These are phyloP conservation scores for Bombyx mandarina DNA, from an alignment of 1,140 invertebrate species.

Conservation along the genomic window DNA sequence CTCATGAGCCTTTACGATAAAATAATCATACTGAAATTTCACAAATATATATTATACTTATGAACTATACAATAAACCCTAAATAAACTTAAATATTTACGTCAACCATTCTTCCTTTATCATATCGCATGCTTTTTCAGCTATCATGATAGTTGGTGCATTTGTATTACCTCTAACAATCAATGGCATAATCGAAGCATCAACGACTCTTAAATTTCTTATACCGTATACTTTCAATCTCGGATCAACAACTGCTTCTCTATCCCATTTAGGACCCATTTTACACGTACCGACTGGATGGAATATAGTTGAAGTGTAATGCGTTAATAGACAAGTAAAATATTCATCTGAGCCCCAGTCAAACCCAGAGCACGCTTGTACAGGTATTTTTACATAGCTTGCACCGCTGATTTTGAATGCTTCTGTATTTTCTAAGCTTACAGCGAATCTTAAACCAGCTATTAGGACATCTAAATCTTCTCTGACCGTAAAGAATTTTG, in stretches of 20 bases:
- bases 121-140: constrained; percentile 56
- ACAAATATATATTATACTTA: too few species aligned
- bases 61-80: too few species aligned
- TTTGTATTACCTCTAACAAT: constrained; percentile 76
- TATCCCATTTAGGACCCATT: constrained; percentile 82
- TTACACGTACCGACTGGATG: constrained; percentile 88
- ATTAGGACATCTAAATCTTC: constrained; percentile 76
- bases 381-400: constrained; percentile 69
- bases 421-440: constrained; percentile 72
- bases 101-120: too few species aligned
- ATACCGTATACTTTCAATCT: constrained; percentile 79
- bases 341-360: constrained; percentile 78
- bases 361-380: constrained; percentile 75
- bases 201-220: constrained; percentile 78
- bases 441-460: constrained; percentile 70
- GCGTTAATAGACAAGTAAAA: constrained; percentile 75
- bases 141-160: constrained; percentile 75
- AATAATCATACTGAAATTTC: too few species aligned
- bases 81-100: too few species aligned
- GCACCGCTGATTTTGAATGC: constrained; percentile 73
- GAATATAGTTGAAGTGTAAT: constrained; percentile 81
- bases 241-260: constrained; percentile 79
- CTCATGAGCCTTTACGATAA: too few species aligned
- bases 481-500: constrained; percentile 80
- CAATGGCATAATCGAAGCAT: constrained; percentile 81